Evolutionary conservation across 1,140 invertebrate genomes (phyloP), one percentile per base, ranked within the genome.

Genomic region (Diorhabda carinulata): DNA sequence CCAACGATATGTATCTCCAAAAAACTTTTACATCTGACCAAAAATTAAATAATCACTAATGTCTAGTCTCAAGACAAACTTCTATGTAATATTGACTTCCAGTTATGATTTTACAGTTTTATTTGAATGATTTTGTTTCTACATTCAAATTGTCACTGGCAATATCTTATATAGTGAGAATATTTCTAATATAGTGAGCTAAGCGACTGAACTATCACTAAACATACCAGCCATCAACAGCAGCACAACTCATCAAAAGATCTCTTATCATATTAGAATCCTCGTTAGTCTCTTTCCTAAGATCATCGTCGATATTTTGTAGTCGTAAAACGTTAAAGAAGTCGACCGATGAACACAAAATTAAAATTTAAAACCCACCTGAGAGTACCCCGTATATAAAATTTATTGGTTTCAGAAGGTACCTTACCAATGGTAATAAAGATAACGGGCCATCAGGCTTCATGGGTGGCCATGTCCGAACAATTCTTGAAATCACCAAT

Each of bases 341-440:
- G 59, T 60, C 59, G 59, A 25, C 59, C 25, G 59, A 25, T 7
- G 10, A 40, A 40, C 47, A 52, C 47, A 52, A 52, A 52, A 52
- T 52, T 52, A 52, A 52, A 52, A 52, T n/a, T 52, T 52, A 52
- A 52, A 52, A 52, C 47, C 47, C 47, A 52, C 47, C 47, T 52
- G 47, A 52, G 47, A 52, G 47, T 52, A 52, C 47, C 47, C 47
- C 47, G 47, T 52, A 52, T 52, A 52, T 52, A 52, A 52, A 52
- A 52, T 52, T 52, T 52, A 52, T 52, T 52, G 47, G 47, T 52
- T 52, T 52, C 47, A 52, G 47, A 52, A 52, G 47, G 47, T 52
- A 52, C 47, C 47, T 52, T 52, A 52, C 47, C 47, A 52, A 52
- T n/a, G 47, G 47, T 52, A 52, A 52, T 52, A 52, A 52, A 52